These are phyloP conservation scores for Gymnoscopelus microlampas DNA, from an alignment of 2,797 vertebrate genomes.

Conservation along the genomic window DNA sequence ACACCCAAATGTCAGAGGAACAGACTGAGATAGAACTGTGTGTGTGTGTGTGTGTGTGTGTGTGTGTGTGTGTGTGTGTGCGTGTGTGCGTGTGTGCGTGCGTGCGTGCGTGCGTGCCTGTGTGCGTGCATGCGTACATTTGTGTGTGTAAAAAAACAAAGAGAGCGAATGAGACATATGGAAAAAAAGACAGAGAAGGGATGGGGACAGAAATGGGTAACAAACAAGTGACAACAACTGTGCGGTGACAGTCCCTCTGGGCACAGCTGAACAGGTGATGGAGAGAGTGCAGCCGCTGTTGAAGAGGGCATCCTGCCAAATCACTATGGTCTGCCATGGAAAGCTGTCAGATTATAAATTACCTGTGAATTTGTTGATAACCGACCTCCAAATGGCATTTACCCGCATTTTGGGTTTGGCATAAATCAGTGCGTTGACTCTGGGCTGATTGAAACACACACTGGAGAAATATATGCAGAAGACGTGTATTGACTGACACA, in stretches of 20 bases:
- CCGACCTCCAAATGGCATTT: too few species aligned
- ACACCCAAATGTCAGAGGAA: constrained; percentile 63
- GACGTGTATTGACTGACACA: too few species aligned
- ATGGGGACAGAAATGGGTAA: constrained; percentile 37
- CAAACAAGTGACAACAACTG: background rate
- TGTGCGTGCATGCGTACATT: too few species aligned
- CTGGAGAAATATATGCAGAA: too few species aligned
- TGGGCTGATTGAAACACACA: too few species aligned
- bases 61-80: constrained; percentile 7
- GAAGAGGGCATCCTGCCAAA: constrained; percentile 21
- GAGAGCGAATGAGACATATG: constrained; percentile 1
- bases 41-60: constrained; percentile 14
- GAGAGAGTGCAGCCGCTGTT: constrained; percentile 42
- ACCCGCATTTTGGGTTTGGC: too few species aligned
- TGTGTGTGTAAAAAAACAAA: background rate
- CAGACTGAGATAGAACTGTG: constrained; percentile 28
- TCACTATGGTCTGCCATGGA: too few species aligned
- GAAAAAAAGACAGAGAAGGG: constrained; percentile 22
- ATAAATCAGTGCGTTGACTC: too few species aligned
- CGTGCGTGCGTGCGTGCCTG: background rate
- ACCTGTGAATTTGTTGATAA: too few species aligned
- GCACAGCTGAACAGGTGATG: constrained; percentile 58
- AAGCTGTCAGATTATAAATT: too few species aligned
- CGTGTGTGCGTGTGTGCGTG: constrained; percentile 10
- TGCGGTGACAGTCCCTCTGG: constrained; percentile 47